Base-by-base conservation (phyloP, 2,797 vertebrate species). In the Micropoecilia bifurca region DNA sequence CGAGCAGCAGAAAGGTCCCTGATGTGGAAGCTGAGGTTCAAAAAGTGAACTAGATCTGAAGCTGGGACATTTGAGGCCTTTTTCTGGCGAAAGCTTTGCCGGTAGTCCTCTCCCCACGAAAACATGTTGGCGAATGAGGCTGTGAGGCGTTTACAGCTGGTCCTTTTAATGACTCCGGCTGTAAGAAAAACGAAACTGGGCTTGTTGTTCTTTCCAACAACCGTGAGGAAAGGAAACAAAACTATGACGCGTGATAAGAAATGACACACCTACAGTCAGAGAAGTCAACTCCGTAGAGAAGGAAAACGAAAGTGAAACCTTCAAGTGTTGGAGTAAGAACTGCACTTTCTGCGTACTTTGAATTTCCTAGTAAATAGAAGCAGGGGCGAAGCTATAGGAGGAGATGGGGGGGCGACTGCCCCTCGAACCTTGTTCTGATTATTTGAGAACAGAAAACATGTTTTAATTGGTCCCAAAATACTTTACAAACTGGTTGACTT, bases 71-170 rank as follows among this genome's bases (percentile, higher is more conserved):
- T 16, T 3, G 43, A 7, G 22, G 63, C 45, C 1, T 39, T 73
- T 57, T 33, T 84, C 10, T 78, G 0, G 8, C 78, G 74, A 8
- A 90, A 88, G 76, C 85, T 81, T 45, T 22, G 72, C 75, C 47
- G 47, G n/a, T 63, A 69, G 80, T 88, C 79, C 76, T 91, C 88
- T 57, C 92, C 92, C 90, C 89, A 92, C 0, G 83, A 82, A 39
- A 90, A 90, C 89, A 92, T 91, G 0, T 12, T 14, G 73, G 0
- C 0, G 3, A 4, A 9, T 78, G 68, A 33, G 20, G 48, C 46
- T 74, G 0, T 1, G 2, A 2, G 2, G n/a, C 0, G 25, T 22
- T 0, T 1, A 4, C 74, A n/a, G 76, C 80, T 55, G 72, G 1
- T 13, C 45, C 63, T 75, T 47, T 73, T 43, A 43, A 63, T 3